phyloP scores from a whole-genome alignment of 1,140 invertebrate species.

The Diploscapter pachys region DNA sequence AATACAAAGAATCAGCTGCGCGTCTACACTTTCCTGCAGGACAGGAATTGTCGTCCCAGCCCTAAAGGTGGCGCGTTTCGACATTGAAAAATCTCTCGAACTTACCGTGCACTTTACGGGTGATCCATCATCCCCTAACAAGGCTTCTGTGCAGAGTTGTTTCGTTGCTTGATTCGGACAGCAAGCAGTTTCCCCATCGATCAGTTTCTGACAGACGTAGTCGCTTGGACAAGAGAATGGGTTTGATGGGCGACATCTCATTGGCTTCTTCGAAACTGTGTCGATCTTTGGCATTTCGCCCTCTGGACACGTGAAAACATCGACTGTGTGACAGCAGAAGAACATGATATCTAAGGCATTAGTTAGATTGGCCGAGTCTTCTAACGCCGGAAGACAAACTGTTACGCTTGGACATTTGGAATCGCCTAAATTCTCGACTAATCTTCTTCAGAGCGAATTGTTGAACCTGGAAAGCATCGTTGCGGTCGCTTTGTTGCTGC shows the following conservation, averaged over 20 bases:
- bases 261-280: constrained; percentile 27
- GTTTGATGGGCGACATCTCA: constrained; percentile 32
- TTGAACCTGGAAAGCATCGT: constrained; percentile 39
- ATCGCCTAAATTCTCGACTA: constrained; percentile 23
- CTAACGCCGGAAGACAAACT: constrained; percentile 34
- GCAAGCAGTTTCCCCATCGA: constrained; percentile 37
- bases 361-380: constrained; percentile 29
- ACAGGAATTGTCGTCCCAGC: constrained; percentile 21
- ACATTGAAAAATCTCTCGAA: not conserved
- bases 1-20: constrained; percentile 3
- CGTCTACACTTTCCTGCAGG: constrained; percentile 23
- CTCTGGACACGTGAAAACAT: constrained; percentile 40
- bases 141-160: constrained; percentile 18
- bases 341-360: constrained; percentile 35
- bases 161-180: constrained; percentile 28
- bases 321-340: constrained; percentile 41
- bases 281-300: constrained; percentile 33
- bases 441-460: too few species aligned
- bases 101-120: constrained; percentile 8
- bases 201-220: constrained; percentile 25
- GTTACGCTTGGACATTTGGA: constrained; percentile 33
- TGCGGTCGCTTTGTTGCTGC: constrained; percentile 31
- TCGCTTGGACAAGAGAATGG: constrained; percentile 39
- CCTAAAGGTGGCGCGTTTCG: too few species aligned
- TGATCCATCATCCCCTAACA: constrained; percentile 11